Conservation (phyloP, 23 tunicate genomes). For the Phallusia fumigata region DNA sequence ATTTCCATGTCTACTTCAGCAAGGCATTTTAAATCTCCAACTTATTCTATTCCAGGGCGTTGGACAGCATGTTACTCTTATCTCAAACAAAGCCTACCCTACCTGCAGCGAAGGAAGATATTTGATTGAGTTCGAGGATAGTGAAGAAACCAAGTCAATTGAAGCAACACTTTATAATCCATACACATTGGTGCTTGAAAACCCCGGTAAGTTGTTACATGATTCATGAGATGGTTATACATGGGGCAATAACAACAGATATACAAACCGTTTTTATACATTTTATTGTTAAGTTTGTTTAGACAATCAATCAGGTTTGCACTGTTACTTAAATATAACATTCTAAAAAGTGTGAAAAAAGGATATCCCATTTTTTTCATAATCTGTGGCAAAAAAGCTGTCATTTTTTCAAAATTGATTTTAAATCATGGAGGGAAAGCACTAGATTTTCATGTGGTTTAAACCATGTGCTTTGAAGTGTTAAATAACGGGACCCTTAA, state of each 20-base stretch:
- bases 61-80: constrained; percentile 75
- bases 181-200: constrained; percentile 62
- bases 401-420: too few species aligned
- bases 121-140: constrained; percentile 42
- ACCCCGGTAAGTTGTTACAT: constrained; percentile 50
- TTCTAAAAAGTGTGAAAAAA: background rate
- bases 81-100: constrained; percentile 74
- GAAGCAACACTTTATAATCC: constrained; percentile 69
- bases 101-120: constrained; percentile 14
- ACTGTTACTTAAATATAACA: background rate
- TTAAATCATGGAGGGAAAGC: too few species aligned
- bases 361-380: background rate
- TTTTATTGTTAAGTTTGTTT: too few species aligned
- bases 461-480: too few species aligned
- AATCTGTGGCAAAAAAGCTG: too few species aligned
- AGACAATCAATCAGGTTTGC: background rate
- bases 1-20: too few species aligned
- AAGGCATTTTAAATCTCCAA: too few species aligned
- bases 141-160: background rate
- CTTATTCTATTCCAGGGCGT: constrained; percentile 51
- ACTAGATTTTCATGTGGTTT: too few species aligned
- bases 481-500: too few species aligned
- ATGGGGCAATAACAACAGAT: too few species aligned
- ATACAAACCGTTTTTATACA: too few species aligned
- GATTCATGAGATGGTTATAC: background rate